Evolutionary conservation across 2,888 invertebrate genomes (phyloP).

Genomic region (Parochlus steinenii): DNA sequence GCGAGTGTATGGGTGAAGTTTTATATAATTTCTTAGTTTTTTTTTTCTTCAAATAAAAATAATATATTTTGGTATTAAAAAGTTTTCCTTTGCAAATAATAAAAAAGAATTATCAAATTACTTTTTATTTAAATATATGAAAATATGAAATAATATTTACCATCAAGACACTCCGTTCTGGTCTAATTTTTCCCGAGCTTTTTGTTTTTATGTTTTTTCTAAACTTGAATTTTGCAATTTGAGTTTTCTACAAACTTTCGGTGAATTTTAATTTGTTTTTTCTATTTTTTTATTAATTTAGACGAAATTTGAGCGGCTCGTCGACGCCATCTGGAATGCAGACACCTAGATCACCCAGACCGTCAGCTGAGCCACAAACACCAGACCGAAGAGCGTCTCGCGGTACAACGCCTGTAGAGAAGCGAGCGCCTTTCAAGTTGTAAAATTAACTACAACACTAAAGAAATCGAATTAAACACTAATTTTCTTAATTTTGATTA

Average conservation of each 20-base stretch:
- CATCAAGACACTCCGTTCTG: too few species aligned
- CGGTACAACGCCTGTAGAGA: conserved; percentile 29
- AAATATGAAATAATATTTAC: too few species aligned
- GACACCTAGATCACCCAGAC: conserved; percentile 25
- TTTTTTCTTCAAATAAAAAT: too few species aligned
- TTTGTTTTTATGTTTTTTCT: neutral
- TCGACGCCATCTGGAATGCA: conserved; percentile 31
- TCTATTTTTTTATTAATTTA: conserved; percentile 12
- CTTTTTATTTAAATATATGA: too few species aligned
- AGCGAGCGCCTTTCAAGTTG: conserved; percentile 58
- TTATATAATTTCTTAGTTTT: too few species aligned
- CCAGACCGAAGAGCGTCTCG: conserved; percentile 25
- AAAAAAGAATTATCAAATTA: too few species aligned
- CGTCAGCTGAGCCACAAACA: conserved; percentile 26
- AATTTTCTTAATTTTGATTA: too few species aligned
- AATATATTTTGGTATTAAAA: too few species aligned
- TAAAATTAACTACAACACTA: conserved; percentile 26
- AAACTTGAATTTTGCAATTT: neutral
- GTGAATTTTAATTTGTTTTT: conserved; percentile 1
- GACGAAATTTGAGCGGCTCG: conserved; percentile 29
- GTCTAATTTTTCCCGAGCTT: neutral
- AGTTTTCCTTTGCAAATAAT: too few species aligned
- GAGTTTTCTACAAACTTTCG: neutral
- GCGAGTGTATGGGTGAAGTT: too few species aligned
- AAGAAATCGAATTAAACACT: neutral